These are phyloP conservation scores for Neria commutata DNA, from an alignment of 2,888 invertebrate species.

Conservation along the genomic window DNA sequence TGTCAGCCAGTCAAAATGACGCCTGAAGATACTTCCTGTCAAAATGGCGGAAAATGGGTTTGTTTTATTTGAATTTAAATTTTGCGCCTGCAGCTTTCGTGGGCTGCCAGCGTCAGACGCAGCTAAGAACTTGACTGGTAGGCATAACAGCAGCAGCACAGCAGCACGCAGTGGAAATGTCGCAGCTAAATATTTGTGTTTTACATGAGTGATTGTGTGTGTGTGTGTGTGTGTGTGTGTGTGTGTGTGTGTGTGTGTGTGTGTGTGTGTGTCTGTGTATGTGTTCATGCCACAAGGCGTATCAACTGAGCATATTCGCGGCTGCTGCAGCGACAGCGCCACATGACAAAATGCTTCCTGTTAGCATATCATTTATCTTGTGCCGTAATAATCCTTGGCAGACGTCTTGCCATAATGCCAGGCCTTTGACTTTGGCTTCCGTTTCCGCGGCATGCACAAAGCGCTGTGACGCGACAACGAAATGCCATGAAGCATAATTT, in stretches of 20 bases:
- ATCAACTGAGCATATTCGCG: not conserved
- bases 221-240: constrained; percentile 5
- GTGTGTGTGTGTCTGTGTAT: constrained; percentile 10
- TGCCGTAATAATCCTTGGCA: constrained; percentile 31
- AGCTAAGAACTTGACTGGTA: too few species aligned
- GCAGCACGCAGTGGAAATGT: too few species aligned
- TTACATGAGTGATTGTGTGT: too few species aligned
- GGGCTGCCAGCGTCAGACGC: constrained; percentile 20
- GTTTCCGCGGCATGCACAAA: not conserved
- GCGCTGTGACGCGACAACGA: too few species aligned
- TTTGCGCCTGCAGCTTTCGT: constrained; percentile 11
- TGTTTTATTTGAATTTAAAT: constrained; percentile 31
- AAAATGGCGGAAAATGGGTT: constrained; percentile 23
- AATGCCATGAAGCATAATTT: constrained; percentile 38
- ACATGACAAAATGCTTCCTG: not conserved
- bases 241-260: constrained; percentile 11
- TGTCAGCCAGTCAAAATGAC: not conserved
- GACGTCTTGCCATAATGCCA: constrained; percentile 11
- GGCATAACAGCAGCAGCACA: too few species aligned
- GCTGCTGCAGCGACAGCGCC: not conserved
- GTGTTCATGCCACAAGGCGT: constrained; percentile 20
- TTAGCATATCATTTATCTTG: constrained; percentile 39
- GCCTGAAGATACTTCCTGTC: constrained; percentile 21
- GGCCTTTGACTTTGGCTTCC: not conserved
- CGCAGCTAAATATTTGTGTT: too few species aligned